Evolutionary conservation across 2,797 vertebrate genomes (phyloP).

Genomic region (Microctenopoma stevenorrisi): DNA sequence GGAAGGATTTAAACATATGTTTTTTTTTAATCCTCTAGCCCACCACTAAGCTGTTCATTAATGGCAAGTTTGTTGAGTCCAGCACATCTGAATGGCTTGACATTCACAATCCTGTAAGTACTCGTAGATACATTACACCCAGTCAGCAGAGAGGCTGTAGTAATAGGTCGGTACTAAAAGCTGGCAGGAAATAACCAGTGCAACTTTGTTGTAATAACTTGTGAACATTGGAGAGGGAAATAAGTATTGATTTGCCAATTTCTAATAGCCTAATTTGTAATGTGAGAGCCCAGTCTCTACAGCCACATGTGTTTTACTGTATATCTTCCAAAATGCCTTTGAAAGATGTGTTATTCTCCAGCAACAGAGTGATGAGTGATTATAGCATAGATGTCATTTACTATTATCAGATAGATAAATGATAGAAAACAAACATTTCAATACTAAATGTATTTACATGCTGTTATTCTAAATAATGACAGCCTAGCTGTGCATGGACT

Average conservation of each 20-base stretch:
- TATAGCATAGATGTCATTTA: conserved; percentile 21
- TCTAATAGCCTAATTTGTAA: conserved; percentile 21
- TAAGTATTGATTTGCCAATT: conserved; percentile 19
- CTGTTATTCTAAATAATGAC: conserved; percentile 19
- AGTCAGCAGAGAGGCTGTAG: conserved; percentile 13
- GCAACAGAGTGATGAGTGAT: conserved; percentile 21
- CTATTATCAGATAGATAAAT: conserved; percentile 26
- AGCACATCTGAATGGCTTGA: conserved; percentile 94
- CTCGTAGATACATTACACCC: conserved; percentile 22
- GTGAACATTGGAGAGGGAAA: not conserved
- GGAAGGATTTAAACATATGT: conserved; percentile 38
- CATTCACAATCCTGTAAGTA: conserved; percentile 96
- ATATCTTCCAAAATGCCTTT: conserved; percentile 12
- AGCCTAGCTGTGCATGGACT: conserved; percentile 14
- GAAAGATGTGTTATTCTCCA: not conserved
- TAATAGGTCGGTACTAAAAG: conserved; percentile 5
- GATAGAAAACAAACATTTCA: conserved; percentile 23
- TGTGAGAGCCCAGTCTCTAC: not conserved
- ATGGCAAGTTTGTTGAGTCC: conserved; percentile 97
- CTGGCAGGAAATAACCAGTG: conserved; percentile 19
- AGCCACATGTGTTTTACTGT: conserved; percentile 11
- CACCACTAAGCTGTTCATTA: conserved; percentile 96
- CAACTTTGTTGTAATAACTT: not conserved
- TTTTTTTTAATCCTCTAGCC: conserved; percentile 81
- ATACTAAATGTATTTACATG: conserved; percentile 38